Base-by-base conservation (phyloP, 2,888 invertebrate genomes). In the Anthrax anthrax region DNA sequence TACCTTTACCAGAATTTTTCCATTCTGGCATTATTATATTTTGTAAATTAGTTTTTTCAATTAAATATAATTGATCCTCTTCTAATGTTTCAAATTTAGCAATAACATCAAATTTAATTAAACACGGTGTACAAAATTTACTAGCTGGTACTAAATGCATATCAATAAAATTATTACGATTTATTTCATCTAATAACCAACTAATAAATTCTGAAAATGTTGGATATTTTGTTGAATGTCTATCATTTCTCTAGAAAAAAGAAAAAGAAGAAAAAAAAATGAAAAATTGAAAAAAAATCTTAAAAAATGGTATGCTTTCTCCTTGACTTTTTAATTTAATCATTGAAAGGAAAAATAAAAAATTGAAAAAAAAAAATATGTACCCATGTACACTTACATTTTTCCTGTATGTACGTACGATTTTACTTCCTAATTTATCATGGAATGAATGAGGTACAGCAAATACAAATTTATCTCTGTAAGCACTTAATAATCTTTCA, bases 101-200 rank as follows among this genome's bases (percentile, higher is more conserved):
- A 55, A 87, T 81, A 44, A 86, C 74, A 61, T 85, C 82, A 58
- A 87, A 85, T 60, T 81, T 76, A 56, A 86, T 83, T 70, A 84
- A 79, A 67, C 88, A 88, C 1, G 88, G 88, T 32, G 88, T 87
- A 62, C 88, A 89, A 64, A 88, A 87, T 58, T 78, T 78, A 0
- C 81, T 79, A 55, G 85, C 80, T 0, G 88, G 85, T n/a, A 84
- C 82, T 81, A 87, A 87, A 62, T 88, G 88, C 85, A 88, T 88
- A 62, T 89, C 87, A 53, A 86, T 70, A 8, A 71, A 72, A 49
- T 71, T 73, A 54, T 63, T 62, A 19, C 58, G 58, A 55, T 70
- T 71, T 49, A 78, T 76, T 52, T 82, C 80, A 58, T 85, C 84
- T 51, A 87, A 63, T 17, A 88, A 72, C 70, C 85, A 87, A 44